Percentiles rank a stretch among this genome's conserved stretches.
These are phyloP conservation scores for Helicoverpa assulta DNA, from an alignment of 2,888 invertebrate species.

Conservation along the genomic window DNA sequence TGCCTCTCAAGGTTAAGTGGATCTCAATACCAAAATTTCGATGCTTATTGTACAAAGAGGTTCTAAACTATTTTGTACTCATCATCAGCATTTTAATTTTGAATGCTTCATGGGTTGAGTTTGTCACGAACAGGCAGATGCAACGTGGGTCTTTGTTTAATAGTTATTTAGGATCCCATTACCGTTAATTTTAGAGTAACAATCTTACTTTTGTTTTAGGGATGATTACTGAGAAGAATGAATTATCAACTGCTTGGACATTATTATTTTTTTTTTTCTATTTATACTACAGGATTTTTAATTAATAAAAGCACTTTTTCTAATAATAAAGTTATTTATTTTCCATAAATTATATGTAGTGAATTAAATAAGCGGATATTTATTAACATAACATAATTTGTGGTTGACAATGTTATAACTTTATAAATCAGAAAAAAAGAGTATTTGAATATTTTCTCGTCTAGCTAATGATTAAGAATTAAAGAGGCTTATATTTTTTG, in stretches of 20 bases:
- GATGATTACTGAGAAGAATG: neutral
- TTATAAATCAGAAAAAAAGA: conserved; percentile 42
- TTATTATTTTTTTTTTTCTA: neutral
- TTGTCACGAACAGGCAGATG: too few species aligned
- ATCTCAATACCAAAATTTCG: too few species aligned
- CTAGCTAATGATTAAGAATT: conserved; percentile 1
- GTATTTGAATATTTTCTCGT: conserved; percentile 5
- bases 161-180: too few species aligned
- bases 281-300: conserved; percentile 10
- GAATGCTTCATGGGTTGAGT: too few species aligned
- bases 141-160: too few species aligned
- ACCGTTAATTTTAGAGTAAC: neutral
- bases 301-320: conserved; percentile 25
- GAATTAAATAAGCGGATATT: conserved; percentile 67
- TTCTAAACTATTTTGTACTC: too few species aligned
- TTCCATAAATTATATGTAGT: conserved; percentile 74
- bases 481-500: neutral
- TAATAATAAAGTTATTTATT: conserved; percentile 64
- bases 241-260: neutral
- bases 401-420: conserved; percentile 57
- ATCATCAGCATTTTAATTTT: too few species aligned
- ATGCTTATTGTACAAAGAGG: too few species aligned
- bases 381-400: conserved; percentile 60
- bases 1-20: too few species aligned
- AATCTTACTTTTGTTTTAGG: conserved; percentile 14